Evolutionary conservation across 2,113 vertebrate genomes (phyloP).

Genomic region (Ptyas mucosa): DNA sequence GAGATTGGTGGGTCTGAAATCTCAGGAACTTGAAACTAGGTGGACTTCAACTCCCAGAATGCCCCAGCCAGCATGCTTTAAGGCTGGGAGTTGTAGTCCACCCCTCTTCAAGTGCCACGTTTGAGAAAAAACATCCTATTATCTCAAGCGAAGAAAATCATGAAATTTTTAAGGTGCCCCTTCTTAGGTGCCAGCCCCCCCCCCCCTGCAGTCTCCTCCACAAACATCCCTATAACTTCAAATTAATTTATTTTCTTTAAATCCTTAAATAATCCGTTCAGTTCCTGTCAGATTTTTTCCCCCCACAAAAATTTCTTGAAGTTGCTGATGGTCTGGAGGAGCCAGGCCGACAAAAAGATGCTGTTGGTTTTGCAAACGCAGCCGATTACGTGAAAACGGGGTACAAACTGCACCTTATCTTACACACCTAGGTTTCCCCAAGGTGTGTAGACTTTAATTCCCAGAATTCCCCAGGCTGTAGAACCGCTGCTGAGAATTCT

Average conservation of each 20-base stretch:
- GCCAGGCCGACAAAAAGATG: not conserved
- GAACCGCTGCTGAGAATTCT: not conserved
- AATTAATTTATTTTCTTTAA: not conserved
- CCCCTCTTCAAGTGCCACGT: not conserved
- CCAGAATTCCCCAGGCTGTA: not conserved
- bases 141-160: not conserved
- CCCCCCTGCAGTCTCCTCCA: no score
- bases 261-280: not conserved
- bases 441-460: not conserved
- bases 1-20: not conserved
- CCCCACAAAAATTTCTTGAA: not conserved
- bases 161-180: no score
- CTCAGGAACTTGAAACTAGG: not conserved
- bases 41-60: not conserved
- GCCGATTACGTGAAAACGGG: not conserved
- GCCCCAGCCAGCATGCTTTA: not conserved
- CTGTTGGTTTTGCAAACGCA: not conserved
- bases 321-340: accelerated
- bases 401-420: not conserved
- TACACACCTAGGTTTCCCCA: not conserved
- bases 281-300: not conserved
- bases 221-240: not conserved
- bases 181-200: not conserved
- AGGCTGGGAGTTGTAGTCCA: not conserved
- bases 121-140: not conserved